Conservation (phyloP, 2,797 vertebrate species). For the Lepus oiostolus region DNA sequence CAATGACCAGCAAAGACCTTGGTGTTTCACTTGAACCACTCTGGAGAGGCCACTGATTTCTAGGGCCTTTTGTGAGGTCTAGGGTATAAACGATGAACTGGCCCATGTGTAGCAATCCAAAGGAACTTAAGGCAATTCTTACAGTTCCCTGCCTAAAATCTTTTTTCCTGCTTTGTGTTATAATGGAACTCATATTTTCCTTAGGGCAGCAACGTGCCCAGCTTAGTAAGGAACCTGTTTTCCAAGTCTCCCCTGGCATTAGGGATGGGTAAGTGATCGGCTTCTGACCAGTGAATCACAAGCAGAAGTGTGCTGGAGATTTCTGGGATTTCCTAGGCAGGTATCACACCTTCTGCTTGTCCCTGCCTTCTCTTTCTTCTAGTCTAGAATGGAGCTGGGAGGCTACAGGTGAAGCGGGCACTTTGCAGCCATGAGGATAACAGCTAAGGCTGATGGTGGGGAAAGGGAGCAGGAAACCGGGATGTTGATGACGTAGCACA, state of each 20-base stretch:
- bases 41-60: not conserved
- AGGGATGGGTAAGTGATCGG: not conserved
- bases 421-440: conserved; percentile 6
- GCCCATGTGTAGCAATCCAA: not conserved
- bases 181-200: not conserved
- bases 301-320: not conserved
- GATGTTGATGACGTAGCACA: not conserved
- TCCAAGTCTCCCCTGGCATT: not conserved
- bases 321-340: not conserved
- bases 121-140: not conserved
- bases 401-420: not conserved
- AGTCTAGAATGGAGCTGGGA: not conserved
- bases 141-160: not conserved
- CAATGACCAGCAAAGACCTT: not conserved
- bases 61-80: not conserved
- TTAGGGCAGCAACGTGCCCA: not conserved
- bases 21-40: not conserved
- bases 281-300: not conserved
- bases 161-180: not conserved
- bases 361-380: not conserved
- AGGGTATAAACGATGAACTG: not conserved
- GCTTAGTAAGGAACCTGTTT: not conserved
- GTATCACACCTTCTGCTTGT: not conserved
- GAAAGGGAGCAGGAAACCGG: not conserved
- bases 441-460: not conserved